phyloP scores from a whole-genome alignment of 2,797 vertebrate species.

The Apogon hyalosoma region DNA sequence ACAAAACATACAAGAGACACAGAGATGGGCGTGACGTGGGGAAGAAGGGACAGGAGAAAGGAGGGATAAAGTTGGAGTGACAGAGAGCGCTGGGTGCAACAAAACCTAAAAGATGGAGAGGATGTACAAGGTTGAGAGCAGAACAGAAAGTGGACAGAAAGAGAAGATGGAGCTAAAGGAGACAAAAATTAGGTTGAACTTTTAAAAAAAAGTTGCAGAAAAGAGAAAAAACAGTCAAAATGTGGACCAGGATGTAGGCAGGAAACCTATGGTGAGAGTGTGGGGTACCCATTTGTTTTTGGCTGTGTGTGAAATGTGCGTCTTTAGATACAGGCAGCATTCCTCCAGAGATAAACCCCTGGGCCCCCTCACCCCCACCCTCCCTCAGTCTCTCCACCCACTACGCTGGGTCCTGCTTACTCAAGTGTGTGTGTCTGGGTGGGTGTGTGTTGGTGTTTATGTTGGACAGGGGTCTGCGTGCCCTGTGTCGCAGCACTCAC shows the following conservation, averaged over 20 bases:
- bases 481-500: slow-evolving; percentile 67
- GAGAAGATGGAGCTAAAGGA: slow-evolving; percentile 8
- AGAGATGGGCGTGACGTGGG: slow-evolving; percentile 67
- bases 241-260: slow-evolving; percentile 20
- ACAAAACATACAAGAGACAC: slow-evolving; percentile 77
- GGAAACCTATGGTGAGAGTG: slow-evolving; percentile 22
- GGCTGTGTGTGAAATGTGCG: slow-evolving; percentile 78
- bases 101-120: slow-evolving; percentile 48
- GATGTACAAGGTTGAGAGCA: slow-evolving; percentile 43
- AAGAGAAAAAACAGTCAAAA: neutral
- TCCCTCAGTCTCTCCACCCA: slow-evolving; percentile 75
- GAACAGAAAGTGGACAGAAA: slow-evolving; percentile 27
- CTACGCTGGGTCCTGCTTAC: slow-evolving; percentile 60
- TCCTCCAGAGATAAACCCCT: slow-evolving; percentile 85
- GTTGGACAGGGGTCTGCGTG: slow-evolving; percentile 66
- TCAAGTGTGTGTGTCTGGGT: slow-evolving; percentile 71
- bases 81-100: slow-evolving; percentile 36
- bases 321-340: slow-evolving; percentile 85
- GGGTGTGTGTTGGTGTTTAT: slow-evolving; percentile 68
- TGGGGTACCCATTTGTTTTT: slow-evolving; percentile 61
- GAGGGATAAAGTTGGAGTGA: slow-evolving; percentile 66
- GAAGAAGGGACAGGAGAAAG: slow-evolving; percentile 67
- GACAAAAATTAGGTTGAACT: neutral
- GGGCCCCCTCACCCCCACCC: slow-evolving; percentile 73
- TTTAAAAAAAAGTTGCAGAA: neutral